A percentile compares a stretch with the other conserved stretches of the same genome.
Conservation (phyloP, 2,888 invertebrate genomes). For the Acanthosepion lycidas region DNA sequence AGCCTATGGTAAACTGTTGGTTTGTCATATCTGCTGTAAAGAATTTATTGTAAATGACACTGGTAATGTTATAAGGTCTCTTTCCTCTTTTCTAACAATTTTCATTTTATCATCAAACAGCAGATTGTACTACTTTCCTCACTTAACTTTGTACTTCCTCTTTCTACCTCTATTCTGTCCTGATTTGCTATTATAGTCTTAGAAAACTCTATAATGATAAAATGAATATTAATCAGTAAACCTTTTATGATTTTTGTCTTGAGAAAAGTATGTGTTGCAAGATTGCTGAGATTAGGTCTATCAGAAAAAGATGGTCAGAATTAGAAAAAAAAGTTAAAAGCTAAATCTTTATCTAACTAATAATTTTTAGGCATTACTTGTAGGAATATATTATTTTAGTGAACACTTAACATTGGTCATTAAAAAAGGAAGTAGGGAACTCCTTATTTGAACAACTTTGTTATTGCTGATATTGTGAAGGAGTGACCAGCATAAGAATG, state of each 20-base stretch:
- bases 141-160: background rate
- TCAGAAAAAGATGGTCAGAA: background rate
- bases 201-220: no score
- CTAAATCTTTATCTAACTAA: no score
- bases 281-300: no score
- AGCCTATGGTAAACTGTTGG: background rate
- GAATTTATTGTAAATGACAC: background rate
- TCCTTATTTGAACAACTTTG: background rate
- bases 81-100: background rate
- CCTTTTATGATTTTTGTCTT: no score
- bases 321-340: background rate
- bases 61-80: background rate
- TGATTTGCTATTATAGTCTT: no score
- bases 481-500: background rate
- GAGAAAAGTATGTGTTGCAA: no score
- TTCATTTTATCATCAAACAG: background rate
- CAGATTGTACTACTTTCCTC: background rate
- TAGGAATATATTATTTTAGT: background rate
- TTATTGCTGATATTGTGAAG: background rate
- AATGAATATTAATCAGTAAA: no score
- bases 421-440: background rate
- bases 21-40: background rate
- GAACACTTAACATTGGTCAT: background rate
- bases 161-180: background rate
- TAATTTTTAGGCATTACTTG: background rate